Conservation (phyloP, 2,113 vertebrate species). For the Lagopus leucura region DNA sequence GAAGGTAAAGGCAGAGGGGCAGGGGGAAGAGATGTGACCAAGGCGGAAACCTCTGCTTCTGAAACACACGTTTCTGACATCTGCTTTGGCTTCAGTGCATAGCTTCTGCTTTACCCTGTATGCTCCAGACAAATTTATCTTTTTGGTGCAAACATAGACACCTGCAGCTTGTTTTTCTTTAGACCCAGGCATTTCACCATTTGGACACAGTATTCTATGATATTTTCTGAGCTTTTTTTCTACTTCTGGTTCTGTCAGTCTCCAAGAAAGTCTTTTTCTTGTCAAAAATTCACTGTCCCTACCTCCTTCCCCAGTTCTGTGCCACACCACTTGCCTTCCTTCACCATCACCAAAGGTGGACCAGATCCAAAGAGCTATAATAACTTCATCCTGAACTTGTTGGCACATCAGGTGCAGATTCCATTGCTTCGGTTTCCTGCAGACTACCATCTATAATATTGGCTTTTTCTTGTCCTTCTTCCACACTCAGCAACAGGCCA, state of each 20-base stretch:
- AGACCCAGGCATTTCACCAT: not conserved
- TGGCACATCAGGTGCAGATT: constrained; percentile 36
- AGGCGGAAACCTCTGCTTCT: fast-evolving
- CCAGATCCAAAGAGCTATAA: not conserved
- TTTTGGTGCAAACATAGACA: fast-evolving
- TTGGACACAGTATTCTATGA: not conserved
- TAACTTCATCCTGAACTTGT: not conserved
- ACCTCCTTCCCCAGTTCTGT: not conserved
- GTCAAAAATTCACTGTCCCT: not conserved
- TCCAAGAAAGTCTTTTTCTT: not conserved
- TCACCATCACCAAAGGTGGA: not conserved
- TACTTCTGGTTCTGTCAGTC: not conserved
- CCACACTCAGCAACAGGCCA: constrained; percentile 31
- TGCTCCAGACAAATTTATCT: not conserved
- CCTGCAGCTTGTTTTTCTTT: not conserved
- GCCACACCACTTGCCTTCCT: not conserved
- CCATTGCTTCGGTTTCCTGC: constrained; percentile 53
- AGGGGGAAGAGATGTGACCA: not conserved
- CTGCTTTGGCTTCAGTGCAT: fast-evolving
- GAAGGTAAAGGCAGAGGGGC: not conserved
- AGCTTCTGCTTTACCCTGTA: not conserved
- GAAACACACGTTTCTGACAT: not conserved
- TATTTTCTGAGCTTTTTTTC: not conserved
- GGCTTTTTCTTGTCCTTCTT: constrained; percentile 18
- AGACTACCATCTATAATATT: constrained; percentile 59